Evolutionary conservation across 2,888 invertebrate species (phyloP), one percentile per base, ranked within the genome.

Genomic region (Nomada fucata): DNA sequence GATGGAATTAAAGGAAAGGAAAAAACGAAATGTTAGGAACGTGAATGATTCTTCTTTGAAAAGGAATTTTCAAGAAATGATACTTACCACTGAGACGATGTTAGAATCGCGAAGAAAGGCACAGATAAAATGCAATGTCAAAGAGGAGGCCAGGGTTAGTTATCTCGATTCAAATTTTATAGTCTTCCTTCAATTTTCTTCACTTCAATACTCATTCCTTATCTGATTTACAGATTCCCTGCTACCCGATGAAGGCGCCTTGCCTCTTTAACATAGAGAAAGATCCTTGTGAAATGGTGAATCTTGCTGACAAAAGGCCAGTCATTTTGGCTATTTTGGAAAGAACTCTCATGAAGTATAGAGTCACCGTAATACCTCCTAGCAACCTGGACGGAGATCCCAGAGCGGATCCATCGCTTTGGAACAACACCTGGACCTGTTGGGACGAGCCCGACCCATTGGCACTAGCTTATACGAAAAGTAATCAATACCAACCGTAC

Each of bases 341-440:
- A 83, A 89, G 93, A 47, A 92, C 94, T 0, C 86, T 96, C 0
- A 78, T 92, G 11, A 92, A 94, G 20, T 93, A 94, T 76, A 92
- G 94, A n/a, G 87, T 92, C 60, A 94, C 94, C 0, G 94, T 94
- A 0, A 71, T 94, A 20, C 91, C 93, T 0, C 93, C 95, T 0
- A 93, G 93, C 74, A 95, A 95, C 78, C 86, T 94, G 0, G 93
- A 94, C 0, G 87, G 91, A 0, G 94, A 95, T 83, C 92, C 93
- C 0, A 92, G 92, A 1, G 94, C 95, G 1, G 94, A 96, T 92
- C 96, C 96, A 0, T 87, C 88, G 0, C 86, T 93, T 9, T 95
- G 95, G 94, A 94, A 95, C 70, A 94, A 94, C 69, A 94, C 95
- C 0, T 96, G 96, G 96, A 94, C 94, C 1, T 94, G 94, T 85